Evolutionary conservation across 64 coral and sea anemone genomes (phyloP).

Genomic region (Pachyseris speciosa): DNA sequence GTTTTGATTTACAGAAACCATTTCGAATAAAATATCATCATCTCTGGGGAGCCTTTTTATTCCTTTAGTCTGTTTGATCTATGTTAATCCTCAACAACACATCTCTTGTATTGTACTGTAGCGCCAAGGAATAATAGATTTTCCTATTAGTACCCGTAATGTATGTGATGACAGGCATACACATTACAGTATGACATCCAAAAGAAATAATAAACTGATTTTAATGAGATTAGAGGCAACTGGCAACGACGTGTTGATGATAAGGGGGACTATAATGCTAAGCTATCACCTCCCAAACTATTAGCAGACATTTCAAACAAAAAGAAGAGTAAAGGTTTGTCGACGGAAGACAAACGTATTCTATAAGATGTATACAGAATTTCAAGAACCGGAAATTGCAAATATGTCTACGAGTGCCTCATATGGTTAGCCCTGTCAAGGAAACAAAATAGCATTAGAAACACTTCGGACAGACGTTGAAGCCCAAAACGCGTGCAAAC

Average conservation of each 20-base stretch:
- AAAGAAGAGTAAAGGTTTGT: not conserved
- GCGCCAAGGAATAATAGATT: constrained; percentile 30
- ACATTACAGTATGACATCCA: constrained; percentile 21
- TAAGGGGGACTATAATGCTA: constrained; percentile 26
- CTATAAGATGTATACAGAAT: constrained; percentile 20
- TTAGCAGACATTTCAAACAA: constrained; percentile 37
- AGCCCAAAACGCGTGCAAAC: not conserved
- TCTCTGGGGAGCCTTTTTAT: constrained; percentile 34
- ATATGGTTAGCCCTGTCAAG: constrained; percentile 41
- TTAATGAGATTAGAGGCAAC: constrained; percentile 42
- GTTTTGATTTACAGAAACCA: not conserved
- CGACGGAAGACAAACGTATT: not conserved
- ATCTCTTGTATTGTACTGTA: not conserved
- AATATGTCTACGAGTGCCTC: not conserved
- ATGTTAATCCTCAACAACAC: constrained; percentile 8
- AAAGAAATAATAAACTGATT: constrained; percentile 59
- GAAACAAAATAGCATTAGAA: not conserved
- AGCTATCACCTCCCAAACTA: constrained; percentile 58
- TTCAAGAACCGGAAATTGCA: constrained; percentile 55
- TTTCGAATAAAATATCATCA: constrained; percentile 41
- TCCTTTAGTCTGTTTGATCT: constrained; percentile 2
- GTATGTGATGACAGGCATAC: constrained; percentile 22
- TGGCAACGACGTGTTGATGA: constrained; percentile 58
- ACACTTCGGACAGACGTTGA: not conserved
- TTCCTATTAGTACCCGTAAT: not conserved